Evolutionary conservation across 2,888 invertebrate genomes (phyloP).

Genomic region (Iselma pallidipennis): DNA sequence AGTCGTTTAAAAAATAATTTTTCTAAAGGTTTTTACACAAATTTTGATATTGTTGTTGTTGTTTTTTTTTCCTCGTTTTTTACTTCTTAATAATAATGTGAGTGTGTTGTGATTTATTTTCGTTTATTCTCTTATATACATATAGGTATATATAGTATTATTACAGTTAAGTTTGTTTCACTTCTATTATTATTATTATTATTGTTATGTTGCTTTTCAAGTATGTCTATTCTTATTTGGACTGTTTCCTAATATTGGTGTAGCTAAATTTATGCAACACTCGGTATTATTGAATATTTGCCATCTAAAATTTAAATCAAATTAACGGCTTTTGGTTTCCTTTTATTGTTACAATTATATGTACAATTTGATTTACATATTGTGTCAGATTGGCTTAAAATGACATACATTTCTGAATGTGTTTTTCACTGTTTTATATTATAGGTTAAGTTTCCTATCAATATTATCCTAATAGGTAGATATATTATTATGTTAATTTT

Average conservation of each 20-base stretch:
- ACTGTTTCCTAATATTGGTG: too few relatives aligned
- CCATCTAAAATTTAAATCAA: background rate
- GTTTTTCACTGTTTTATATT: too few relatives aligned
- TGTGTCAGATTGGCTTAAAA: background rate
- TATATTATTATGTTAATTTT: too few relatives aligned
- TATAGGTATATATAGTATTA: too few relatives aligned
- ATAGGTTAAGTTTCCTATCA: background rate
- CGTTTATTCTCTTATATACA: slow-evolving; percentile 27
- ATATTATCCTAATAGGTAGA: too few relatives aligned
- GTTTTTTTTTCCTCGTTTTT: slow-evolving; percentile 33
- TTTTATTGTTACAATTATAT: background rate
- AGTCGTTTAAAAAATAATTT: slow-evolving; percentile 26
- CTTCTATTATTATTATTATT: too few relatives aligned
- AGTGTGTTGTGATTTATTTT: slow-evolving; percentile 21
- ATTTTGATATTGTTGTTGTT: slow-evolving; percentile 29
- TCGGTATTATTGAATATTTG: background rate
- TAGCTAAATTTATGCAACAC: background rate
- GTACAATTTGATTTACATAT: background rate
- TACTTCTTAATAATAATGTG: slow-evolving; percentile 21
- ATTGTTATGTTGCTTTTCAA: too few relatives aligned
- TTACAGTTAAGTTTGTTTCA: too few relatives aligned
- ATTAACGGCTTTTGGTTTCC: background rate
- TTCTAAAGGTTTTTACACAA: slow-evolving; percentile 29
- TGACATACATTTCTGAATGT: background rate
- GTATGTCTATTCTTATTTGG: too few relatives aligned